Evolutionary conservation across 2,113 vertebrate genomes (phyloP).

Genomic region (Catharus bicknelli): DNA sequence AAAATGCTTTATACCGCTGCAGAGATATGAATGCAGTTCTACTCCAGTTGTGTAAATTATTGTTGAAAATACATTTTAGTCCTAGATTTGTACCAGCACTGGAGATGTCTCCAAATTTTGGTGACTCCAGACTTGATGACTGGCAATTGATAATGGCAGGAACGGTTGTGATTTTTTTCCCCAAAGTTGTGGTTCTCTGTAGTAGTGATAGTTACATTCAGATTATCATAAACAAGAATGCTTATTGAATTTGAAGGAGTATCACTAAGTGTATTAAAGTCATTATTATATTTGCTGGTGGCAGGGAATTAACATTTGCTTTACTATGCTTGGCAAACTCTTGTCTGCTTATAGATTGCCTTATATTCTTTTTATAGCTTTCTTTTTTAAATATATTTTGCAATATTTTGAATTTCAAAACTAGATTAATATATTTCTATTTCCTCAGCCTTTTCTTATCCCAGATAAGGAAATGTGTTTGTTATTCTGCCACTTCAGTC

Average conservation of each 20-base stretch:
- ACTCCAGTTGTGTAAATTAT: neutral
- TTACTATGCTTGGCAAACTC: neutral
- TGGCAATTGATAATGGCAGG: neutral
- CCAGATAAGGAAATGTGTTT: neutral
- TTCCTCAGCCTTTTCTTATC: neutral
- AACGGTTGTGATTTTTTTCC: rapidly evolving
- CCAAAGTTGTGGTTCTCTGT: neutral
- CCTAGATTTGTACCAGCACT: neutral
- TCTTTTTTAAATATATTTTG: neutral
- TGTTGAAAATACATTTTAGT: neutral
- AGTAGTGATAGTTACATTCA: neutral
- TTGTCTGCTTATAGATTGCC: neutral
- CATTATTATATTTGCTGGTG: neutral
- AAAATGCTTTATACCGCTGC: neutral
- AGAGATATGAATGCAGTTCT: neutral
- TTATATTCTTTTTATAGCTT: neutral
- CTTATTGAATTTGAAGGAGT: neutral
- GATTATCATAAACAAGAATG: neutral
- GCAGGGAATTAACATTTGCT: neutral
- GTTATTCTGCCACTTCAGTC: neutral
- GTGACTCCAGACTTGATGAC: neutral
- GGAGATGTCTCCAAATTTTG: neutral
- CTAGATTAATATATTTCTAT: neutral
- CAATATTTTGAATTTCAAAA: neutral
- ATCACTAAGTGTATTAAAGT: neutral